Percentiles rank a stretch among this genome's conserved stretches.
Evolutionary conservation across 2,113 vertebrate species (phyloP).

Genomic region (Sebastes schlegelii): DNA sequence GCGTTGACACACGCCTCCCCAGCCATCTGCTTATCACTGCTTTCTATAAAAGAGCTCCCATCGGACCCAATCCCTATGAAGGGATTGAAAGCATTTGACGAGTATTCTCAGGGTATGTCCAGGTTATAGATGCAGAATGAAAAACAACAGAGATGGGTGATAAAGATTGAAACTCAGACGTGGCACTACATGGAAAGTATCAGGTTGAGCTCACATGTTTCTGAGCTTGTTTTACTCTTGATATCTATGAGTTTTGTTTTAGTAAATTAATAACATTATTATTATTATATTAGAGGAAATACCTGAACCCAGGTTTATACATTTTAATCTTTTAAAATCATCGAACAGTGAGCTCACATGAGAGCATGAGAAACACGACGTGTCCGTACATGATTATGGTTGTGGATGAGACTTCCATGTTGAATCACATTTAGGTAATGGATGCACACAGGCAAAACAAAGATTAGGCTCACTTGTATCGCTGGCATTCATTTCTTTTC

Average conservation of each 20-base stretch:
- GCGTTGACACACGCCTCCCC: constrained; percentile 46
- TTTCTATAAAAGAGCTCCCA: constrained; percentile 36
- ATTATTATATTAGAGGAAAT: not conserved
- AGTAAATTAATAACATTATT: not conserved
- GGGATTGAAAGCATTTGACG: constrained; percentile 50
- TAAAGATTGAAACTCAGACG: not conserved
- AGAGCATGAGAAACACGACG: no score
- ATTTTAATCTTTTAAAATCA: no score
- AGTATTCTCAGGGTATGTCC: constrained; percentile 25
- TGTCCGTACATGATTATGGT: not conserved
- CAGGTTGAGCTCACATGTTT: not conserved
- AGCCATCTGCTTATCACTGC: constrained; percentile 65
- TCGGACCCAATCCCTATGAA: constrained; percentile 21
- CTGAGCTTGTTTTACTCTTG: not conserved
- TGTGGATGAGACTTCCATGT: not conserved
- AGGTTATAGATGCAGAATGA: constrained; percentile 2
- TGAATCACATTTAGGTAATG: not conserved
- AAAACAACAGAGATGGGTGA: constrained; percentile 8
- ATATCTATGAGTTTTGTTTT: not conserved
- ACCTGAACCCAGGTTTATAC: not conserved
- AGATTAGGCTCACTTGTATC: not conserved
- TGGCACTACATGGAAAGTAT: not conserved
- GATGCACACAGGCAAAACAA: not conserved
- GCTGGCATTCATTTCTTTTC: not conserved
- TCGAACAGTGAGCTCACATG: no score